phyloP scores from a whole-genome alignment of 2,113 vertebrate species.

The Rhodinocichla rosea region DNA sequence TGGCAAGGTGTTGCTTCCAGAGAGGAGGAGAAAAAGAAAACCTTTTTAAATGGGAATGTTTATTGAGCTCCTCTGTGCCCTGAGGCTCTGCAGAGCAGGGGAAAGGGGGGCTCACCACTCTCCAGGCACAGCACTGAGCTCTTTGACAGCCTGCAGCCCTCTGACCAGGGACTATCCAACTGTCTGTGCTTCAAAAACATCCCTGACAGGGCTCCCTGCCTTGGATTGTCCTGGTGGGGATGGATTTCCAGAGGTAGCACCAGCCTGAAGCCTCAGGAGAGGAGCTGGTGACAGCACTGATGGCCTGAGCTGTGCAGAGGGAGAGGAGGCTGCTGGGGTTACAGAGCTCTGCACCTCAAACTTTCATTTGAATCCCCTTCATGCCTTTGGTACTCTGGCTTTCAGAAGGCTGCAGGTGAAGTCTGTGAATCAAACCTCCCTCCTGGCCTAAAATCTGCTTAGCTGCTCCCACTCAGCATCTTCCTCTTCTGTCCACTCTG shows the following conservation, averaged over 20 bases:
- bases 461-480: not conserved
- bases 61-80: not conserved
- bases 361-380: not conserved
- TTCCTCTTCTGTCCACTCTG: not conserved
- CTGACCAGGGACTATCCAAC: not conserved
- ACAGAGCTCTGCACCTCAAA: fast-evolving
- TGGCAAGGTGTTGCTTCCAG: not conserved
- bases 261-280: not conserved
- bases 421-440: not conserved
- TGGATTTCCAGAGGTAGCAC: not conserved
- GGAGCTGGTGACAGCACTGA: fast-evolving
- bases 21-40: not conserved
- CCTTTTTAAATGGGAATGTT: not conserved
- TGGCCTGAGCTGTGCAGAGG: not conserved
- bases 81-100: not conserved
- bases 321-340: not conserved
- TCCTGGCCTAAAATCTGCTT: not conserved
- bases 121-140: not conserved
- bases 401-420: not conserved
- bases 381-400: not conserved
- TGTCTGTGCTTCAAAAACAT: not conserved
- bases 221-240: not conserved
- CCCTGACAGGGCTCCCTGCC: not conserved
- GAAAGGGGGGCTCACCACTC: not conserved
- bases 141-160: not conserved